Evolutionary conservation across 2,113 vertebrate genomes (phyloP).

Genomic region (Pachycephala philippinensis): DNA sequence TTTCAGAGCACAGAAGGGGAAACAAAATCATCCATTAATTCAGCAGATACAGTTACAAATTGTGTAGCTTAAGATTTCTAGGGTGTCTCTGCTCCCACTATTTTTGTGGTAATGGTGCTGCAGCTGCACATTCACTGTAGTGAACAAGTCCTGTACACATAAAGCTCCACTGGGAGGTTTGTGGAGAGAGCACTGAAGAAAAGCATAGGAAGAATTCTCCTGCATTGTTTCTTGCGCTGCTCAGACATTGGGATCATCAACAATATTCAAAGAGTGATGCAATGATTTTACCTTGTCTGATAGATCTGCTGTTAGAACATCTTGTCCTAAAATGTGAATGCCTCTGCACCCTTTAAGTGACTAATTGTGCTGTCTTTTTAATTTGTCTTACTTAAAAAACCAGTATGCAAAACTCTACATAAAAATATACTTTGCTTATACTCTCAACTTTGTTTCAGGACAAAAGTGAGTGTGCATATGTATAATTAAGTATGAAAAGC

Average conservation of each 20-base stretch:
- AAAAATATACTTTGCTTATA: not conserved
- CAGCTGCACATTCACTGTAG: not conserved
- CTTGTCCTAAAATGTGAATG: not conserved
- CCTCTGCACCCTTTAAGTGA: not conserved
- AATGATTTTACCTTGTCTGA: not conserved
- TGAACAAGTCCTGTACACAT: not conserved
- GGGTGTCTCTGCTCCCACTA: not conserved
- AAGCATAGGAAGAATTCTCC: not conserved
- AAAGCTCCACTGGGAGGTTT: not conserved
- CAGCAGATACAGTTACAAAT: not conserved
- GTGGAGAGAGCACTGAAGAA: not conserved
- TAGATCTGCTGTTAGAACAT: not conserved
- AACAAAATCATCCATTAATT: not conserved
- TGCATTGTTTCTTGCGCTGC: not conserved
- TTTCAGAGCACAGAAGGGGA: not conserved
- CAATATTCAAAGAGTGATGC: not conserved
- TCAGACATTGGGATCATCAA: not conserved
- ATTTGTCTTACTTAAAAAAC: not conserved
- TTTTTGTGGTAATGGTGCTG: not conserved
- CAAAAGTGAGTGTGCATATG: too few relatives aligned
- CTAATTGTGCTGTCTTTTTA: not conserved
- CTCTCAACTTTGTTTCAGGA: not conserved
- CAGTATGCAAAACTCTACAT: not conserved
- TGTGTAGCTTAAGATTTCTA: not conserved
- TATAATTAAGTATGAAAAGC: not conserved